Evolutionary conservation across 2,113 vertebrate genomes (phyloP).

Genomic region (Sorex fumeus): DNA sequence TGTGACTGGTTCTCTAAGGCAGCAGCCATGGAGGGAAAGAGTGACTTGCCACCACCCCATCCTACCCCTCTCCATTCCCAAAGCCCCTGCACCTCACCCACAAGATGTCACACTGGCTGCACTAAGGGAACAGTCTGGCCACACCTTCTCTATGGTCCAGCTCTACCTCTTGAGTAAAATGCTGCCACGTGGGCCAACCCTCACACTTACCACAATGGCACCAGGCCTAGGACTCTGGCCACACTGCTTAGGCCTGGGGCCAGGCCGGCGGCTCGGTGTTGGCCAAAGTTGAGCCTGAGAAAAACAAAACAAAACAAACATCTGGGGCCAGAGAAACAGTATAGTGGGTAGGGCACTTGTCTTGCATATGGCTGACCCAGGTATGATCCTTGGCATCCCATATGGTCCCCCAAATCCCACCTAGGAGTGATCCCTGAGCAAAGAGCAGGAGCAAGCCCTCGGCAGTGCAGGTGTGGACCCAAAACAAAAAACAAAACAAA

Average conservation of each 20-base stretch:
- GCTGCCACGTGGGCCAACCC: background rate
- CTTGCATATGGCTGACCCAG: too few species aligned
- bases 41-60: slow-evolving; percentile 33
- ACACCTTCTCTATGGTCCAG: background rate
- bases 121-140: background rate
- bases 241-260: background rate
- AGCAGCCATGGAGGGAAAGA: slow-evolving; percentile 45
- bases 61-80: background rate
- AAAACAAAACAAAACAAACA: too few species aligned
- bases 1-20: slow-evolving; percentile 46
- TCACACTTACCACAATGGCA: background rate
- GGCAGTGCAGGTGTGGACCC: too few species aligned
- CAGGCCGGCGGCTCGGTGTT: background rate
- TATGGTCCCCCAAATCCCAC: too few species aligned
- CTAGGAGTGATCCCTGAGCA: too few species aligned
- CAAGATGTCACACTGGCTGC: background rate
- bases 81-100: fast-evolving
- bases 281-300: too few species aligned
- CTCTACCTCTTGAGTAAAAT: background rate
- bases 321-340: too few species aligned
- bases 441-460: too few species aligned
- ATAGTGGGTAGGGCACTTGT: too few species aligned
- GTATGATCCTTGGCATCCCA: too few species aligned
- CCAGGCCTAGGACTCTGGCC: background rate
- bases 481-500: too few species aligned